Evolutionary conservation across 2,888 invertebrate species (phyloP).

Genomic region (Pinctada fucata): DNA sequence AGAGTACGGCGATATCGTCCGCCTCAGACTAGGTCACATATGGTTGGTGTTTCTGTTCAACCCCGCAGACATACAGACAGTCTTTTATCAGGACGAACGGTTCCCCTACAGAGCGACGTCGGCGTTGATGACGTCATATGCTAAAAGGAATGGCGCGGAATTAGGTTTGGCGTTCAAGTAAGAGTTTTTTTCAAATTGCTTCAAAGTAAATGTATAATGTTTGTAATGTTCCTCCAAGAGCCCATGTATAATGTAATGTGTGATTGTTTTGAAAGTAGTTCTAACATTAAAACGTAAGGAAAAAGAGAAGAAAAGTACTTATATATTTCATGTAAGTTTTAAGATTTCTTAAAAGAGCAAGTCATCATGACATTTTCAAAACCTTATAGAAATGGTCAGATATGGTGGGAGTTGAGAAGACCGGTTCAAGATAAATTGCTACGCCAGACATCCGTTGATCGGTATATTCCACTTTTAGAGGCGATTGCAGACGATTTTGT

Average conservation of each 20-base stretch:
- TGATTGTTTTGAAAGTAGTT: too few species aligned
- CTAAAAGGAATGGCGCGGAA: not conserved
- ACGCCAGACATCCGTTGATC: not conserved
- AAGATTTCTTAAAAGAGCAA: too few species aligned
- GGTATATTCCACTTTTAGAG: not conserved
- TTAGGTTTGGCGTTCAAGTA: slow-evolving; percentile 29
- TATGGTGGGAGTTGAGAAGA: slow-evolving; percentile 14
- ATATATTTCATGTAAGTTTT: too few species aligned
- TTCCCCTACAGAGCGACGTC: slow-evolving; percentile 9
- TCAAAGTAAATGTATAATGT: too few species aligned
- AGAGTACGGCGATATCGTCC: slow-evolving; percentile 18
- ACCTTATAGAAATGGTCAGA: slow-evolving; percentile 12
- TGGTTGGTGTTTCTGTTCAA: slow-evolving; percentile 33
- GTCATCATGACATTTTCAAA: too few species aligned
- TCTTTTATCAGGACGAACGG: slow-evolving; percentile 11
- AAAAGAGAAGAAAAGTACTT: too few species aligned
- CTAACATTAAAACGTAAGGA: too few species aligned
- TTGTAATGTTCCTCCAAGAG: too few species aligned
- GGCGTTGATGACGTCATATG: slow-evolving; percentile 12
- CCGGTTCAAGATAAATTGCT: slow-evolving; percentile 19
- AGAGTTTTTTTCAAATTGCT: slow-evolving; percentile 8
- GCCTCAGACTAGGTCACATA: slow-evolving; percentile 14
- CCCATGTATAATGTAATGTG: too few species aligned
- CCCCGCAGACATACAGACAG: slow-evolving; percentile 21
- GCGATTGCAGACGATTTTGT: slow-evolving; percentile 22